These are phyloP conservation scores for Drosophila saltans DNA, from an alignment of 1,140 invertebrate genomes.

Conservation along the genomic window DNA sequence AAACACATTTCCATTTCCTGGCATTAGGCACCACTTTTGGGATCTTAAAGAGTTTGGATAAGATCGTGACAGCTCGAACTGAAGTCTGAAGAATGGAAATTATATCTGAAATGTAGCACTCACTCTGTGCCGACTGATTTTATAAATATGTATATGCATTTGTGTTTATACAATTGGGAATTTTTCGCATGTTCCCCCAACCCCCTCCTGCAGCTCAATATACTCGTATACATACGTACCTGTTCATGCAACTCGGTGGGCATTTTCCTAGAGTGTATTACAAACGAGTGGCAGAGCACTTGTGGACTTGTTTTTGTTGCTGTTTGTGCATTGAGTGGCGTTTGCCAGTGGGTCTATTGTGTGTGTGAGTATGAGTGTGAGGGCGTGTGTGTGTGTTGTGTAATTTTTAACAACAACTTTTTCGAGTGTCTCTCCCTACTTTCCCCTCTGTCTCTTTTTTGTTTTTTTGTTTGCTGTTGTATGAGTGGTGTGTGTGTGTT, in stretches of 20 bases:
- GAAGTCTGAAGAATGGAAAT: no score
- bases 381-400: slow-evolving; percentile 53
- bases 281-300: slow-evolving; percentile 52
- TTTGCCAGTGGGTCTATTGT: slow-evolving; percentile 33
- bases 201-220: background rate
- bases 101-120: no score
- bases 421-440: slow-evolving; percentile 60
- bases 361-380: slow-evolving; percentile 14
- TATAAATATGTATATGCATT: no score
- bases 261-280: slow-evolving; percentile 34
- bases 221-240: background rate
- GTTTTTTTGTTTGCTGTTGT: background rate
- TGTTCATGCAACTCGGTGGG: background rate
- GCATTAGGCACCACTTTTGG: no score
- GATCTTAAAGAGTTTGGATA: no score
- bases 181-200: background rate
- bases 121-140: no score
- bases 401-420: slow-evolving; percentile 80
- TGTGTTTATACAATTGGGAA: background rate
- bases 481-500: slow-evolving; percentile 23
- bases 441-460: slow-evolving; percentile 3
- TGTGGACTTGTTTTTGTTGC: slow-evolving; percentile 60
- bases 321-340: slow-evolving; percentile 68
- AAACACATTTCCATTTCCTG: no score
- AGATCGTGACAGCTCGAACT: no score